Percentiles rank a stretch among this genome's conserved stretches.
phyloP scores from a whole-genome alignment of 2,113 vertebrate species.

The Corythaeola cristata region DNA sequence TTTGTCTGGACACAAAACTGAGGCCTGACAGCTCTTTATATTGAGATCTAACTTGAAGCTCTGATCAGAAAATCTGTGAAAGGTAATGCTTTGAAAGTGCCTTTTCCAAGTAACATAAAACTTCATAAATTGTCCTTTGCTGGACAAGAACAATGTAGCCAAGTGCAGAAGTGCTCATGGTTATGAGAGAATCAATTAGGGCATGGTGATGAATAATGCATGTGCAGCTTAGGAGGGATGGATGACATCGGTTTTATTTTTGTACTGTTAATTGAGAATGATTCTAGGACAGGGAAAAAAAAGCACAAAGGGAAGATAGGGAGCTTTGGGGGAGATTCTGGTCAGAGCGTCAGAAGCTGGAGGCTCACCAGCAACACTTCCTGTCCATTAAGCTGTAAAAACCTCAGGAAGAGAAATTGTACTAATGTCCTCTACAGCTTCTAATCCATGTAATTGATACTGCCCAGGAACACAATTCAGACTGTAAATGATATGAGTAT shows the following conservation, averaged over 20 bases:
- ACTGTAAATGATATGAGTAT: constrained; percentile 31
- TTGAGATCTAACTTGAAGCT: not conserved
- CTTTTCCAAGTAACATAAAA: not conserved
- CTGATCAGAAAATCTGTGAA: not conserved
- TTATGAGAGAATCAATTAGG: constrained; percentile 60
- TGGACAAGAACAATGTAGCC: constrained; percentile 16
- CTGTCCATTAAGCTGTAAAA: constrained; percentile 55
- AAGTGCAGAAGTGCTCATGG: constrained; percentile 37
- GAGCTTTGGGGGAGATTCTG: not conserved
- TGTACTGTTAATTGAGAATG: constrained; percentile 57
- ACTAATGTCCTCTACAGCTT: constrained; percentile 33
- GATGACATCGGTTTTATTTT: constrained; percentile 63
- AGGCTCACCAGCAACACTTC: constrained; percentile 33
- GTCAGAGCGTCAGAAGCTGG: not conserved
- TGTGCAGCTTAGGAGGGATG: constrained; percentile 41
- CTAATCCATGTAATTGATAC: constrained; percentile 42
- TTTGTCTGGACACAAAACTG: not conserved
- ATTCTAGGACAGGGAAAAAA: constrained; percentile 33
- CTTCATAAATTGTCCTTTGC: constrained; percentile 5
- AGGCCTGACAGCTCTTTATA: not conserved
- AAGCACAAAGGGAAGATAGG: constrained; percentile 22
- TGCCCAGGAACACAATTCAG: constrained; percentile 26
- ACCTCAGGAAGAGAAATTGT: constrained; percentile 40
- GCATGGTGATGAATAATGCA: constrained; percentile 63
- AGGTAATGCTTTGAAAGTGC: not conserved